phyloP scores from a whole-genome alignment of 2,797 vertebrate species.

The Galagoides demidoff region DNA sequence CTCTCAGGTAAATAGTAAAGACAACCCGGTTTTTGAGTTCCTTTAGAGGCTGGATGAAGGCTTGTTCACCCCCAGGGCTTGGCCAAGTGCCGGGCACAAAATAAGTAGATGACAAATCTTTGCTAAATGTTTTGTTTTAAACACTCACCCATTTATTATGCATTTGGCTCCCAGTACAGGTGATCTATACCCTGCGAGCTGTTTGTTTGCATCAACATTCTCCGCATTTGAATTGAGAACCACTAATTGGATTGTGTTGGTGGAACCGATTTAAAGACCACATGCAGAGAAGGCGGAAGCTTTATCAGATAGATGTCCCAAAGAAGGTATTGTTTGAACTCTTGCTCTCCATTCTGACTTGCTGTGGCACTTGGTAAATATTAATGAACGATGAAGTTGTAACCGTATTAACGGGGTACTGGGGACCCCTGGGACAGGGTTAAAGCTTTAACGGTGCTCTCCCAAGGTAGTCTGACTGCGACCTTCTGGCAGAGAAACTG shows the following conservation, averaged over 20 bases:
- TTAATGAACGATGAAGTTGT: not conserved
- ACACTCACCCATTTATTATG: not conserved
- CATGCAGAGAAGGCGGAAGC: not conserved
- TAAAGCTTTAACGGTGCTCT: not conserved
- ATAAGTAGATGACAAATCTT: not conserved
- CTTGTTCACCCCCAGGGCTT: not conserved
- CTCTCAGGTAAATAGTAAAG: not conserved
- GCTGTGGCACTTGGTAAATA: not conserved
- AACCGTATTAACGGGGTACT: not conserved
- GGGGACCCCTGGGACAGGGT: not conserved
- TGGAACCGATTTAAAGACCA: not conserved
- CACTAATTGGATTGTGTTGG: not conserved
- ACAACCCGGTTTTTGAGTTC: not conserved
- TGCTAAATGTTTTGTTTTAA: conserved; percentile 26
- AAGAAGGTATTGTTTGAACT: not conserved
- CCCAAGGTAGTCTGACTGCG: not conserved
- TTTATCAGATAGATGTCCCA: not conserved
- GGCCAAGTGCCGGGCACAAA: not conserved
- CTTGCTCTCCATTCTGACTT: not conserved
- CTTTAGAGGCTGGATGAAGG: not conserved
- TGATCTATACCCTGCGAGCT: not conserved
- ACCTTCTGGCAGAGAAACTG: not conserved
- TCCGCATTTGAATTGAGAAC: not conserved
- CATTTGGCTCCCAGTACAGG: not conserved
- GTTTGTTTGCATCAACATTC: not conserved